Conservation (phyloP, 92 coral and sea anemone species). For the Parazoanthus swiftii region DNA sequence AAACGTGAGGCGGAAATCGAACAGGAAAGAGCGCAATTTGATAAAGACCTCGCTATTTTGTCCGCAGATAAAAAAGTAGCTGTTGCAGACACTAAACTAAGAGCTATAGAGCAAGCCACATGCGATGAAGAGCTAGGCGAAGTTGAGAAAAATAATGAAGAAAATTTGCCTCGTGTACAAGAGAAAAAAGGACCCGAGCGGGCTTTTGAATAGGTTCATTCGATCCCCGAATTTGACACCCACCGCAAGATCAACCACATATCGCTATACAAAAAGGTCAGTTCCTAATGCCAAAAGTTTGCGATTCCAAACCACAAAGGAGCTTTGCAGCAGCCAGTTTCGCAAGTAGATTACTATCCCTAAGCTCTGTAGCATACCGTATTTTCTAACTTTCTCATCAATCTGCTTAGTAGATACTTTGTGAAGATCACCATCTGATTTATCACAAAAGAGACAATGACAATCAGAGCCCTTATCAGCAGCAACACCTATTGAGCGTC, state of each 20-base stretch:
- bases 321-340: slow-evolving; percentile 45
- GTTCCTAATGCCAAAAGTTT: neutral
- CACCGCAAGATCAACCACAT: neutral
- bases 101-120: slow-evolving; percentile 19
- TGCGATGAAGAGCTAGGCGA: neutral
- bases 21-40: too few relatives aligned
- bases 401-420: slow-evolving; percentile 53
- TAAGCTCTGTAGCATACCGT: slow-evolving; percentile 39
- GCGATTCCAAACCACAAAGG: neutral
- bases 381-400: slow-evolving; percentile 55
- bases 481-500: neutral
- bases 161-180: neutral
- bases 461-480: neutral
- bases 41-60: too few relatives aligned
- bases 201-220: slow-evolving; percentile 7
- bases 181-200: neutral
- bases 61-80: too few relatives aligned
- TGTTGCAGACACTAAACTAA: slow-evolving; percentile 1
- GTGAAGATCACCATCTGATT: slow-evolving; percentile 48
- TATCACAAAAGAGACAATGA: slow-evolving; percentile 56
- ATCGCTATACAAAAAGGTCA: neutral
- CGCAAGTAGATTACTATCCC: slow-evolving; percentile 46
- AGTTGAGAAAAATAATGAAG: neutral
- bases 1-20: too few relatives aligned
- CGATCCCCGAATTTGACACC: neutral